Evolutionary conservation across 2,888 invertebrate species (phyloP).

Genomic region (Amiota communis): DNA sequence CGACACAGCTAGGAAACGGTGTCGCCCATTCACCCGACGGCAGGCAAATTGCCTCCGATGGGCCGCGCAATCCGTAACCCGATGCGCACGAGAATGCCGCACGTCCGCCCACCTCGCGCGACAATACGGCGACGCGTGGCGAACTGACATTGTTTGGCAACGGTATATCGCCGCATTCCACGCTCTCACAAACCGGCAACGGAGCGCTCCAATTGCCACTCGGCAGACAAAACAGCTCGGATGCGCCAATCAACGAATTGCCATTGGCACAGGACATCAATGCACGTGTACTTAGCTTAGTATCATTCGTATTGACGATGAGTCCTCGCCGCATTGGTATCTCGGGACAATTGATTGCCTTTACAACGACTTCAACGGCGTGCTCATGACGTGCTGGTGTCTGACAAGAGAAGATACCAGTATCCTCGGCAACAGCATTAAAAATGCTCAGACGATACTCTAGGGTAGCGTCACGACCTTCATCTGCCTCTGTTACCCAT

Average conservation of each 20-base stretch:
- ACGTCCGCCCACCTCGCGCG: conserved; percentile 85
- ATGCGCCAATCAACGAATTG: conserved; percentile 84
- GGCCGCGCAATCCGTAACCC: conserved; percentile 84
- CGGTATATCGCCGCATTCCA: conserved; percentile 86
- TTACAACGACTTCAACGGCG: conserved; percentile 85
- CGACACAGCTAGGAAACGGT: conserved; percentile 84
- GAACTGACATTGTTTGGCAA: conserved; percentile 76
- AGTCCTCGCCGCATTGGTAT: conserved; percentile 83
- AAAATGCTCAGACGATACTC: conserved; percentile 88
- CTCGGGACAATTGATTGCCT: conserved; percentile 85
- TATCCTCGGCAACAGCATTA: conserved; percentile 87
- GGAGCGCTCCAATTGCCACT: conserved; percentile 91
- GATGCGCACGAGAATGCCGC: conserved; percentile 86
- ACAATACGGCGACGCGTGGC: conserved; percentile 82
- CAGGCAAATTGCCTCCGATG: conserved; percentile 83
- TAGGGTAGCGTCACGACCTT: conserved; percentile 84
- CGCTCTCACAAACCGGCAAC: conserved; percentile 88
- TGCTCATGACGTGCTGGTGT: conserved; percentile 89
- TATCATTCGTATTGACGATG: conserved; percentile 81
- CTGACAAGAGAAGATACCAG: conserved; percentile 87
- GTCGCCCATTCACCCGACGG: conserved; percentile 85
- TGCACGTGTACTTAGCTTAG: conserved; percentile 83
- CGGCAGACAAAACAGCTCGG: conserved; percentile 83
- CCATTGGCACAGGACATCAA: conserved; percentile 86
- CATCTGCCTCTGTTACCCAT: conserved; percentile 82